These are phyloP conservation scores for Listronotus bonariensis DNA, from an alignment of 1,140 invertebrate genomes.

Conservation along the genomic window DNA sequence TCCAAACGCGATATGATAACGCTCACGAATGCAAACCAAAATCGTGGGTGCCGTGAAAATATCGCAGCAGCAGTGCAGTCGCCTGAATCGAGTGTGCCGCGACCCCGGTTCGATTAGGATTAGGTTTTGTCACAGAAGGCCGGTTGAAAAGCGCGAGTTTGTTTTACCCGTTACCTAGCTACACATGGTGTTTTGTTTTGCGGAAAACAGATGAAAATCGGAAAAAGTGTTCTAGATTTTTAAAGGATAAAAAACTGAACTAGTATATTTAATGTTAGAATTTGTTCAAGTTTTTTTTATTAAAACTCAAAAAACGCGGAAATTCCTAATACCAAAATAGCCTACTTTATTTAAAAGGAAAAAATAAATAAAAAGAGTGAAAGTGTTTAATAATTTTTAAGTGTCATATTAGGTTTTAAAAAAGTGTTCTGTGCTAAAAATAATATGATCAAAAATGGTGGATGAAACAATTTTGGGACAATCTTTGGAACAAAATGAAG, in stretches of 20 bases:
- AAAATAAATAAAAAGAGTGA: too few species aligned
- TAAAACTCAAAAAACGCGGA: too few species aligned
- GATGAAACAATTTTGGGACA: not conserved
- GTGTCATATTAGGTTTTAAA: too few species aligned
- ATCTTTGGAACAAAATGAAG: not conserved
- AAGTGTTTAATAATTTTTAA: too few species aligned
- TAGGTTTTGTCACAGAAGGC: constrained; percentile 1
- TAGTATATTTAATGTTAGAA: too few species aligned
- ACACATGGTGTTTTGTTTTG: constrained; percentile 6
- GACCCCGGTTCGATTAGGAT: constrained; percentile 3
- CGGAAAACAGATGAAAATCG: constrained; percentile 3
- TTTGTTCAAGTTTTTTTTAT: too few species aligned
- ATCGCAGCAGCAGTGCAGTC: constrained; percentile 1
- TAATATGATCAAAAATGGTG: constrained; percentile 25
- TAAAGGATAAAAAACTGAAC: not conserved
- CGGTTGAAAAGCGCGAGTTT: constrained; percentile 1
- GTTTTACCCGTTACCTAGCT: not conserved
- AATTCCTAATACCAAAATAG: too few species aligned
- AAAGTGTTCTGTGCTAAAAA: constrained; percentile 7
- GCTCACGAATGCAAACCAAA: constrained; percentile 1
- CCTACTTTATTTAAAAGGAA: too few species aligned
- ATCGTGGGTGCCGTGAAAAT: constrained; percentile 2
- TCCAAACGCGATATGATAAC: constrained; percentile 16
- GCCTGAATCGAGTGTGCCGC: not conserved
- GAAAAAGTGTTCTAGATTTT: not conserved